A percentile compares a stretch with the other conserved stretches of the same genome.
phyloP scores from a whole-genome alignment of 2,797 vertebrate genomes.

The Silurus aristotelis region DNA sequence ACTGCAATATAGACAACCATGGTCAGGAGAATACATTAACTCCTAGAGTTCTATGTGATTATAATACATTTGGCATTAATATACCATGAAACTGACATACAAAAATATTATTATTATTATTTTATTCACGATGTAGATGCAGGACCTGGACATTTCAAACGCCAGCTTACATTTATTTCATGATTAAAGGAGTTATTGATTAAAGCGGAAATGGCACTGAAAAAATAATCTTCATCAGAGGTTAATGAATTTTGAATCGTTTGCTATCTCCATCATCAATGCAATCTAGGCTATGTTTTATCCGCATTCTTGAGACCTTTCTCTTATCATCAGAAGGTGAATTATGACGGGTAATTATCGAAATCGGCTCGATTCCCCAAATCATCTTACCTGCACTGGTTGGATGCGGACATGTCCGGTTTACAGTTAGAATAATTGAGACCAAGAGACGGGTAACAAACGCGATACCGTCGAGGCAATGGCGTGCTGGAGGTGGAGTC shows the following conservation, averaged over 20 bases:
- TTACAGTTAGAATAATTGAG: background rate
- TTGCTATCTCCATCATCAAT: no score
- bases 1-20: background rate
- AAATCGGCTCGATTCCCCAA: background rate
- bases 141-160: background rate
- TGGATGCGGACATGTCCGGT: constrained; percentile 51
- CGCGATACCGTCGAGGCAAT: constrained; percentile 50
- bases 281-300: no score
- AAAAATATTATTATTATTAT: no score
- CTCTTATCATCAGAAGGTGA: background rate
- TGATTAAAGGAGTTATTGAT: background rate
- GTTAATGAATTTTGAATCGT: no score
- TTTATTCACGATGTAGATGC: background rate
- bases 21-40: background rate
- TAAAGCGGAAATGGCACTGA: background rate
- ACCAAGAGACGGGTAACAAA: constrained; percentile 34
- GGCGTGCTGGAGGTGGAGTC: constrained; percentile 48
- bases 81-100: no score
- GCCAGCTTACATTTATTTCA: background rate
- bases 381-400: constrained; percentile 69
- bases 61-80: no score
- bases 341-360: background rate
- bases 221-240: background rate
- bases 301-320: background rate
- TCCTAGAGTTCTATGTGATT: background rate